phyloP scores from a whole-genome alignment of 2,888 invertebrate species.

The Acheta domesticus region DNA sequence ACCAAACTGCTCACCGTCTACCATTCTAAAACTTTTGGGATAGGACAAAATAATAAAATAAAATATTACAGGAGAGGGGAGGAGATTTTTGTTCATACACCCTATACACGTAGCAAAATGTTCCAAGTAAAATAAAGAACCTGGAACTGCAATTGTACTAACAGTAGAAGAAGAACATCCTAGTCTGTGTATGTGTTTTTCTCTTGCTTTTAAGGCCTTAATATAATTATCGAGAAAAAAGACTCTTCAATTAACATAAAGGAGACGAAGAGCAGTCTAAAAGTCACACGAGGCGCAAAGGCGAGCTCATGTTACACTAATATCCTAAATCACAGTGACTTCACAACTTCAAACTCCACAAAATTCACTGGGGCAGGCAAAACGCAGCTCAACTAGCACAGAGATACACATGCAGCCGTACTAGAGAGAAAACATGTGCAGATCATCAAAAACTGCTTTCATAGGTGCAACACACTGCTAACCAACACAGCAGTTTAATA shows the following conservation, averaged over 20 bases:
- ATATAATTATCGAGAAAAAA: slow-evolving; percentile 24
- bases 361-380: neutral
- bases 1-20: slow-evolving; percentile 10
- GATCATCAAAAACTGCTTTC: slow-evolving; percentile 8
- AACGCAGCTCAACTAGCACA: slow-evolving; percentile 18
- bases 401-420: slow-evolving; percentile 18
- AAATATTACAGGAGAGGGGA: neutral
- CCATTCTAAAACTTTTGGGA: neutral
- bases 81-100: neutral
- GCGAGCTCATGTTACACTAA: slow-evolving; percentile 11
- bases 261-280: slow-evolving; percentile 1
- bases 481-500: slow-evolving; percentile 18
- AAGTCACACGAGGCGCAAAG: neutral
- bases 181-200: neutral
- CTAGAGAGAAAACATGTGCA: slow-evolving; percentile 6
- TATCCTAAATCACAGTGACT: neutral
- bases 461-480: slow-evolving; percentile 10
- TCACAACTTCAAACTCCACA: neutral
- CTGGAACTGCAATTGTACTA: too few species aligned
- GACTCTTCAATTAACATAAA: neutral
- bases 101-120: too few species aligned
- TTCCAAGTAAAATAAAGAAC: too few species aligned
- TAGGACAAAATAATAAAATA: neutral
- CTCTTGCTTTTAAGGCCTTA: slow-evolving; percentile 26
- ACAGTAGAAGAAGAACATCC: neutral